Evolutionary conservation across 2,113 vertebrate genomes (phyloP).

Genomic region (Corynorhinus townsendii): DNA sequence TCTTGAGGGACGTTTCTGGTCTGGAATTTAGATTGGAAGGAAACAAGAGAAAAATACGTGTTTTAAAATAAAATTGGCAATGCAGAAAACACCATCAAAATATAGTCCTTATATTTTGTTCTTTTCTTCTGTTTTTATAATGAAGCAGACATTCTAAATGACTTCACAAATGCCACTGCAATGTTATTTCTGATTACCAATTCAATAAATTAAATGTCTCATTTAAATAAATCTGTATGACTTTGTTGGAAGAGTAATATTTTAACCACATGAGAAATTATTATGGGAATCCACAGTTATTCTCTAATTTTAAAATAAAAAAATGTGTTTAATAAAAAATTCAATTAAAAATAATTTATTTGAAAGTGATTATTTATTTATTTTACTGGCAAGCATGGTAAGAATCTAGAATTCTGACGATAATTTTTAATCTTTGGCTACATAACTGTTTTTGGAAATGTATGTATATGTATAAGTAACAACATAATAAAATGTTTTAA

Average conservation of each 20-base stretch:
- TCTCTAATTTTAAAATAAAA: neutral
- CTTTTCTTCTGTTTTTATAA: neutral
- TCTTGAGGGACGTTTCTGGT: neutral
- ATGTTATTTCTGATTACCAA: neutral
- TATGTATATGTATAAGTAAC: neutral
- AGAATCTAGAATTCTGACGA: neutral
- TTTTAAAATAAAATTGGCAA: neutral
- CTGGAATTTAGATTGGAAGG: neutral
- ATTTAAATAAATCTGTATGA: neutral
- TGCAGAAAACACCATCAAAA: neutral
- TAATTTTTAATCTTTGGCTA: neutral
- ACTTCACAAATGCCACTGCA: neutral
- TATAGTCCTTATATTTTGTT: neutral
- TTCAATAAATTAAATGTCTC: neutral
- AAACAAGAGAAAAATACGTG: neutral
- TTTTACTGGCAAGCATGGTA: neutral
- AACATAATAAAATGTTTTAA: neutral
- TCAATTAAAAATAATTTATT: neutral
- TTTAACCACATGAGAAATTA: neutral
- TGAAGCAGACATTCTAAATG: neutral
- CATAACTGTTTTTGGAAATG: neutral
- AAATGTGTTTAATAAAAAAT: neutral
- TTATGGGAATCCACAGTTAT: neutral
- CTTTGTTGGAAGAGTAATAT: neutral
- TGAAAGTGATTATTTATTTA: neutral